phyloP scores from a whole-genome alignment of 1,140 invertebrate genomes.

The Solenopsis fugax region DNA sequence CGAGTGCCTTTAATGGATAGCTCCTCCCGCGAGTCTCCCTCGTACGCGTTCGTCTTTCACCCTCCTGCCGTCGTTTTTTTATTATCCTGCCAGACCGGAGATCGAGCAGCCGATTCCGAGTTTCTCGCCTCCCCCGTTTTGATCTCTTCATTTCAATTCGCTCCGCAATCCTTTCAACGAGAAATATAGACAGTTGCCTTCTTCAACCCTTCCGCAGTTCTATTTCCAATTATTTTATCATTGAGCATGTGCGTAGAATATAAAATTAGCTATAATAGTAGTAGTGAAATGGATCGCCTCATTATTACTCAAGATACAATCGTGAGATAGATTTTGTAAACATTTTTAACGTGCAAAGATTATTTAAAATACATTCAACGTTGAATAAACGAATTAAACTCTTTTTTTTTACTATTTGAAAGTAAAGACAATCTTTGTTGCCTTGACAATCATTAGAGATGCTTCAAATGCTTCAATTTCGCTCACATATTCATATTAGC shows the following conservation, averaged over 20 bases:
- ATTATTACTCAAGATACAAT: background rate
- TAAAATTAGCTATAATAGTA: background rate
- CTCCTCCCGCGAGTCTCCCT: slow-evolving; percentile 39
- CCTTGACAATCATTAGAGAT: background rate
- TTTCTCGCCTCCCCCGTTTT: slow-evolving; percentile 41
- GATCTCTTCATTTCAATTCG: slow-evolving; percentile 60
- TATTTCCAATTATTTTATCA: background rate
- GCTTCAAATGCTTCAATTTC: background rate
- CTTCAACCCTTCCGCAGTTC: slow-evolving; percentile 27
- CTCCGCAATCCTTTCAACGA: slow-evolving; percentile 35
- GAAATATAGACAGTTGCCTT: slow-evolving; percentile 46
- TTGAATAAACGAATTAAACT: slow-evolving; percentile 10
- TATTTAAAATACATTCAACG: background rate
- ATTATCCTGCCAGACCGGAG: slow-evolving; percentile 45
- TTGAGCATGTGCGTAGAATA: background rate
- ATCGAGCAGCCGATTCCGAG: slow-evolving; percentile 58
- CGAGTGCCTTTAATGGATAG: slow-evolving; percentile 57
- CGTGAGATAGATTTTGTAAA: background rate
- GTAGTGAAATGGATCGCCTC: background rate
- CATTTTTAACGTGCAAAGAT: background rate
- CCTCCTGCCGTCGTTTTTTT: slow-evolving; percentile 44
- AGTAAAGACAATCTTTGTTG: background rate
- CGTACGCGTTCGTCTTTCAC: slow-evolving; percentile 27
- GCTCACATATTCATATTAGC: background rate
- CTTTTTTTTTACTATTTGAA: background rate